Evolutionary conservation across 2,113 vertebrate species (phyloP).

Genomic region (Gallinago paraguaiae): DNA sequence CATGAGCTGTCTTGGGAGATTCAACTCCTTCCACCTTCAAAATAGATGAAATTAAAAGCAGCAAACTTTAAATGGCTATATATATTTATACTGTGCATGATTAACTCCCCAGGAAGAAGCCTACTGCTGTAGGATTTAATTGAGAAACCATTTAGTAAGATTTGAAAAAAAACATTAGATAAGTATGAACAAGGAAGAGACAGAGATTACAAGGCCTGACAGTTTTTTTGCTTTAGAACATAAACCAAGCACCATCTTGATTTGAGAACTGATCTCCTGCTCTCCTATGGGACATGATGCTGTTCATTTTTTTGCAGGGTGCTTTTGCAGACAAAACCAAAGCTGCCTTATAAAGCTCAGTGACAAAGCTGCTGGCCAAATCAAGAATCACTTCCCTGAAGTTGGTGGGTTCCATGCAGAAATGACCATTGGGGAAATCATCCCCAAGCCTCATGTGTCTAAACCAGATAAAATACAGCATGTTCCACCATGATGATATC

Average conservation of each 20-base stretch:
- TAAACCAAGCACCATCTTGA: accelerated
- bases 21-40: background rate
- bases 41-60: background rate
- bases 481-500: background rate
- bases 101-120: background rate
- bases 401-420: background rate
- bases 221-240: background rate
- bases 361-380: background rate
- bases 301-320: background rate
- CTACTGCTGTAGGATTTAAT: background rate
- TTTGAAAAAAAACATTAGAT: background rate
- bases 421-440: accelerated
- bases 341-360: background rate
- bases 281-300: background rate
- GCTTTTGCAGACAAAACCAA: background rate
- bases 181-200: accelerated
- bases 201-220: background rate
- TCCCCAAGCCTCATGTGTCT: background rate
- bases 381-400: background rate
- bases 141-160: background rate
- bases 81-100: background rate
- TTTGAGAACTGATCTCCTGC: background rate
- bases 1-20: background rate
- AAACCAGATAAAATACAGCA: background rate
- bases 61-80: background rate